A percentile compares a stretch with the other conserved stretches of the same genome.
These are phyloP conservation scores for Sylvia borin DNA, from an alignment of 2,797 vertebrate species.

Conservation along the genomic window DNA sequence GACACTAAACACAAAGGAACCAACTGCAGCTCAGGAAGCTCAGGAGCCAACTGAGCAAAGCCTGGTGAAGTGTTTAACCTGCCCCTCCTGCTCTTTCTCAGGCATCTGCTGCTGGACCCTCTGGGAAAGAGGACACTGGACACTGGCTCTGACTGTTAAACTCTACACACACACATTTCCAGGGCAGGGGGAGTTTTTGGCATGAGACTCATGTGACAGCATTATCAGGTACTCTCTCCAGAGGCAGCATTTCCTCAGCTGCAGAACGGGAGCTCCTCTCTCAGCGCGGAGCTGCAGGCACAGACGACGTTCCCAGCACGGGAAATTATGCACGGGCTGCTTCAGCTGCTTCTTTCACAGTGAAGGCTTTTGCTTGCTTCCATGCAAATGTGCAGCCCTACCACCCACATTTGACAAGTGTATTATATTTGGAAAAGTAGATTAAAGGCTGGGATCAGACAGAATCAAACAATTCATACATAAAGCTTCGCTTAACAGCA, in stretches of 20 bases:
- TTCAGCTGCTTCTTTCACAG: not conserved
- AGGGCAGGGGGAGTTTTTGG: not conserved
- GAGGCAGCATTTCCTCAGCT: not conserved
- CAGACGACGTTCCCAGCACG: not conserved
- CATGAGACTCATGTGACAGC: not conserved
- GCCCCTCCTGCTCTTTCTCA: not conserved
- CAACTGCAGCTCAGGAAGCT: not conserved
- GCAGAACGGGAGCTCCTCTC: not conserved
- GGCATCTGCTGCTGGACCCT: not conserved
- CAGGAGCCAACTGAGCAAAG: not conserved
- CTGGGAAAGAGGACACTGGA: not conserved
- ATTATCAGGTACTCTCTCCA: not conserved
- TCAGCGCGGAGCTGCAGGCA: not conserved
- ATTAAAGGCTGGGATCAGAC: conserved; percentile 49
- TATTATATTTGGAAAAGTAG: conserved; percentile 20
- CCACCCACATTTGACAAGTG: conserved; percentile 20
- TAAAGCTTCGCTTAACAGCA: not conserved
- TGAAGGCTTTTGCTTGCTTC: not conserved
- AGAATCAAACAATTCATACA: conserved; percentile 26
- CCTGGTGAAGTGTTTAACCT: not conserved
- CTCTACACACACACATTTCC: not conserved
- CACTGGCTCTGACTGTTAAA: not conserved
- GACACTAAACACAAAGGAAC: not conserved
- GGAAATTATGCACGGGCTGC: not conserved
- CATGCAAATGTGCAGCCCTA: conserved; percentile 29